Evolutionary conservation across 1,140 invertebrate species (phyloP).

Genomic region (Choristoneura fumiferana): DNA sequence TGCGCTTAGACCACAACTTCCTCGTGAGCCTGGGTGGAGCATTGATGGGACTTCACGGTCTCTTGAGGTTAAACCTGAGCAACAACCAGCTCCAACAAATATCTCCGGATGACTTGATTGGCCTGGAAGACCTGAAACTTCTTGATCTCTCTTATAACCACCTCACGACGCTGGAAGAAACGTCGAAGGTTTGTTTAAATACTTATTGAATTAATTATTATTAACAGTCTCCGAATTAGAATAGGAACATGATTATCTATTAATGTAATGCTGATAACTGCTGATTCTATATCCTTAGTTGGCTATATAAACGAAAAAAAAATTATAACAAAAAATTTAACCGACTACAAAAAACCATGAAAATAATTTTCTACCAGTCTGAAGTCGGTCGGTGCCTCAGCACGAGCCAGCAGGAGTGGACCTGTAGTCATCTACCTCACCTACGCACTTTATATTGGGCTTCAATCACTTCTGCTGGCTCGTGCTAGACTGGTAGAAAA

Average conservation of each 20-base stretch:
- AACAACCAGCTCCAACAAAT: constrained; percentile 86
- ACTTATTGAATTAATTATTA: background rate
- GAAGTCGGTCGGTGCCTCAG: too few species aligned
- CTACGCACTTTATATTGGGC: too few species aligned
- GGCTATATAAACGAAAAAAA: too few species aligned
- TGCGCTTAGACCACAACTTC: constrained; percentile 86
- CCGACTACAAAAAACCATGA: too few species aligned
- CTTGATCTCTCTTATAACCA: constrained; percentile 88
- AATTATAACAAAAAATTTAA: too few species aligned
- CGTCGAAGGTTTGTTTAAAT: constrained; percentile 86
- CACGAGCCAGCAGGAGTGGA: too few species aligned
- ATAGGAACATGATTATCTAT: constrained; percentile 12
- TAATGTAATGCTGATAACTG: too few species aligned
- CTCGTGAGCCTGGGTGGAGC: constrained; percentile 85
- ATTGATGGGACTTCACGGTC: constrained; percentile 84
- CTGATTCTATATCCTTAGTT: too few species aligned
- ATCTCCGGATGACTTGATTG: constrained; percentile 85
- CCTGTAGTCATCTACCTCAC: too few species aligned
- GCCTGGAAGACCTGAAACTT: constrained; percentile 83
- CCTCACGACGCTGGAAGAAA: constrained; percentile 86
- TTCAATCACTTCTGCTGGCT: too few species aligned
- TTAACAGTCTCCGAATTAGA: constrained; percentile 2
- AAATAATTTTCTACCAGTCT: too few species aligned
- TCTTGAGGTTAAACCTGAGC: constrained; percentile 85
- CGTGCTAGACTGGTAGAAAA: too few species aligned